Evolutionary conservation across 1,140 invertebrate genomes (phyloP).

Genomic region (Hylaeus anthracinus): DNA sequence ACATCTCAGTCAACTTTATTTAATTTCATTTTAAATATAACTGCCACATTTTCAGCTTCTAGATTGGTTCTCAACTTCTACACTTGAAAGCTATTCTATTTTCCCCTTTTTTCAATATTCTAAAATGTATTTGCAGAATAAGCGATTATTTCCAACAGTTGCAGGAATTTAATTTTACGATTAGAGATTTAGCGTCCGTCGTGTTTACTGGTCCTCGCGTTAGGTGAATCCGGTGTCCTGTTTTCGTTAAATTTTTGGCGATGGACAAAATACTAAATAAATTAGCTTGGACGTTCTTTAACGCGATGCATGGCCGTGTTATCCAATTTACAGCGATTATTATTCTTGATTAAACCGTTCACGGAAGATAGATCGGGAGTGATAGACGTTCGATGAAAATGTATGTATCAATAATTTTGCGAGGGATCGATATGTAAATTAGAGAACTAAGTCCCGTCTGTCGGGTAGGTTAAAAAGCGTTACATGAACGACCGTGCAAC

Average conservation of each 20-base stretch:
- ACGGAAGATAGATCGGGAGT: neutral
- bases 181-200: neutral
- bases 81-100: too few species aligned
- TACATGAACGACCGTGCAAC: constrained; percentile 30
- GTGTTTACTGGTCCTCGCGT: neutral
- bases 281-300: neutral
- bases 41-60: too few species aligned
- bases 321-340: constrained; percentile 5
- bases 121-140: too few species aligned
- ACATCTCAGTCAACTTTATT: too few species aligned
- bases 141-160: too few species aligned
- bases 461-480: constrained; percentile 26
- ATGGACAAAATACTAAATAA: too few species aligned
- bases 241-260: neutral
- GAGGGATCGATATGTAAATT: constrained; percentile 32
- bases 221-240: neutral
- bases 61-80: too few species aligned
- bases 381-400: neutral
- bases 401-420: constrained; percentile 32
- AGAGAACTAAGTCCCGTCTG: constrained; percentile 18
- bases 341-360: neutral
- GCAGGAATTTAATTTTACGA: neutral
- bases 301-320: too few species aligned
- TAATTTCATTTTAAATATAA: too few species aligned
- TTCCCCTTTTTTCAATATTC: too few species aligned